A percentile compares a stretch with the other conserved stretches of the same genome.
Evolutionary conservation across 2,797 vertebrate genomes (phyloP).

Genomic region (Alosa sapidissima): DNA sequence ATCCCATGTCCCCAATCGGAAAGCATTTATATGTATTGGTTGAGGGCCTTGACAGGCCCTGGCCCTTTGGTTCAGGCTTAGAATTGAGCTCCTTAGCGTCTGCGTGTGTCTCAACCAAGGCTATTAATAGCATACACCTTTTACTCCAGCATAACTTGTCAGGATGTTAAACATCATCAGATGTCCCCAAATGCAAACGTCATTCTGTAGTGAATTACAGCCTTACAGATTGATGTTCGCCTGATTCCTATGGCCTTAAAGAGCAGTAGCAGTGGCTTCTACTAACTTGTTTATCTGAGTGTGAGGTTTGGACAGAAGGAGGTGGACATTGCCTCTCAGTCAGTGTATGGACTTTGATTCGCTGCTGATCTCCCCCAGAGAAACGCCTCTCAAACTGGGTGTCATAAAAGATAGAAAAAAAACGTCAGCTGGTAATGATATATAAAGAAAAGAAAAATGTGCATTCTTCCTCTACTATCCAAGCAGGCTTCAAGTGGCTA

Average conservation of each 20-base stretch:
- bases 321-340: slow-evolving; percentile 74
- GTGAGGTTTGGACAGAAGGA: slow-evolving; percentile 40
- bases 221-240: neutral
- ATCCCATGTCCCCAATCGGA: neutral
- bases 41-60: neutral
- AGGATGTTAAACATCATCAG: neutral
- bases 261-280: neutral
- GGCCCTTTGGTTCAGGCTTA: neutral
- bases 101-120: neutral
- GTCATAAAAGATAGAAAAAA: slow-evolving; percentile 58
- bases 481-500: slow-evolving; percentile 59
- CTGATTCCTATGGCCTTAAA: neutral
- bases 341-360: slow-evolving; percentile 75
- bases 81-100: neutral
- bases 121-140: neutral
- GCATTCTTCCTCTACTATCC: slow-evolving; percentile 49
- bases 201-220: neutral
- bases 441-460: slow-evolving; percentile 65
- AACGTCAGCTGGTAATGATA: slow-evolving; percentile 50
- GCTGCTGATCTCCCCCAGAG: slow-evolving; percentile 55
- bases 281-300: slow-evolving; percentile 34
- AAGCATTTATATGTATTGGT: neutral
- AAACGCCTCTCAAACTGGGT: slow-evolving; percentile 68
- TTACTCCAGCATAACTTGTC: neutral
- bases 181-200: neutral